These are phyloP conservation scores for Tachyglossus aculeatus DNA, from an alignment of 2,797 vertebrate genomes.

Conservation along the genomic window DNA sequence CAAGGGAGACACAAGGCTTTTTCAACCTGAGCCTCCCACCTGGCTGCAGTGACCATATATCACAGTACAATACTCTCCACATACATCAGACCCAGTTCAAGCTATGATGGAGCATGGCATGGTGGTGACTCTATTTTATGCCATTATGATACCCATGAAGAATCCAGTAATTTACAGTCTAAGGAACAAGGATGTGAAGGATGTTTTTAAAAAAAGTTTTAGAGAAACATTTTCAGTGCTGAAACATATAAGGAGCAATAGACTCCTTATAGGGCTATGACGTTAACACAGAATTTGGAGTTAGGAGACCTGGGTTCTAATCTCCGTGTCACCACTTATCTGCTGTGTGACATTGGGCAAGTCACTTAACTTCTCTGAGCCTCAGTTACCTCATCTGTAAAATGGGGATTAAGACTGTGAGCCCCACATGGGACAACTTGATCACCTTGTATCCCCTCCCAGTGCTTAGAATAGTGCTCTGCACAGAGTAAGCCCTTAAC, in stretches of 20 bases:
- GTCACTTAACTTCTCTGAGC: too few species aligned
- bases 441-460: too few species aligned
- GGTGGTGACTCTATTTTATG: constrained; percentile 39
- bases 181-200: constrained; percentile 42
- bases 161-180: constrained; percentile 42
- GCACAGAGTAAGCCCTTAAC: too few species aligned
- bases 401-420: too few species aligned
- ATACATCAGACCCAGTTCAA: constrained; percentile 40
- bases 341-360: too few species aligned
- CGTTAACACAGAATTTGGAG: too few species aligned
- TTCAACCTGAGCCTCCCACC: constrained; percentile 33
- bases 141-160: constrained; percentile 34
- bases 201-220: not conserved
- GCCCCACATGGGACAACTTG: too few species aligned
- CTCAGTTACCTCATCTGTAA: too few species aligned
- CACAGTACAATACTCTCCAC: constrained; percentile 39
- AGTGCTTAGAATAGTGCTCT: too few species aligned
- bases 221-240: not conserved
- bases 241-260: too few species aligned
- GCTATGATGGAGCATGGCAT: constrained; percentile 35
- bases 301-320: too few species aligned
- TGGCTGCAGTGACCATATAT: constrained; percentile 35
- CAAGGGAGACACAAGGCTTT: constrained; percentile 25
- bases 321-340: too few species aligned
- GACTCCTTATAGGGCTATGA: constrained; percentile 21